Evolutionary conservation across 2,888 invertebrate species (phyloP).

Genomic region (Meliscaeva auricollis): DNA sequence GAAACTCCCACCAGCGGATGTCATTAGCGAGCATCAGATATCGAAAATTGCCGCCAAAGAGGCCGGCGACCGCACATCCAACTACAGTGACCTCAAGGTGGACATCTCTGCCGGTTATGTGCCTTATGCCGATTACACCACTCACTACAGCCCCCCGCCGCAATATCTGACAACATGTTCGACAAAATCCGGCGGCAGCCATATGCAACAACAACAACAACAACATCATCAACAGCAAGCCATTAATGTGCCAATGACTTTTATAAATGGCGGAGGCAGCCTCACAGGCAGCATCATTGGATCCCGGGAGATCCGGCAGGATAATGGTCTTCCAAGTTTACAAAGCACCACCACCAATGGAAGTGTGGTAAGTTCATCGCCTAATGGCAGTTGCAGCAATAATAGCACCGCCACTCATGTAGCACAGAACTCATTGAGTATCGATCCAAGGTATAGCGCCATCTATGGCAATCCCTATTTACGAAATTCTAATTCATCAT

Average conservation of each 20-base stretch:
- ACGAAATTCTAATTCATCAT: constrained; percentile 87
- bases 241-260: constrained; percentile 83
- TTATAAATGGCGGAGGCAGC: constrained; percentile 81
- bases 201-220: constrained; percentile 77
- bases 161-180: constrained; percentile 83
- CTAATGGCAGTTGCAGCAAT: constrained; percentile 83
- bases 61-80: constrained; percentile 93
- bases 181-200: constrained; percentile 82
- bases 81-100: constrained; percentile 95
- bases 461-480: constrained; percentile 95
- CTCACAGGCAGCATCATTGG: constrained; percentile 83
- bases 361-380: constrained; percentile 83
- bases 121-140: constrained; percentile 94
- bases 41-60: constrained; percentile 85
- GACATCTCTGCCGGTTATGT: constrained; percentile 90
- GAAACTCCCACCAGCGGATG: constrained; percentile 83
- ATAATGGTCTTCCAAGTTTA: constrained; percentile 83
- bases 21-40: constrained; percentile 84
- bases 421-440: constrained; percentile 82
- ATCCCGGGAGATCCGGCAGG: constrained; percentile 83
- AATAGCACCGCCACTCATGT: constrained; percentile 82
- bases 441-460: constrained; percentile 95
- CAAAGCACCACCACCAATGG: constrained; percentile 83
- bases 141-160: constrained; percentile 94
- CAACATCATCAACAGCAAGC: constrained; percentile 67